Evolutionary conservation across 2,888 invertebrate genomes (phyloP).

Genomic region (Neocrepidodera transversa): DNA sequence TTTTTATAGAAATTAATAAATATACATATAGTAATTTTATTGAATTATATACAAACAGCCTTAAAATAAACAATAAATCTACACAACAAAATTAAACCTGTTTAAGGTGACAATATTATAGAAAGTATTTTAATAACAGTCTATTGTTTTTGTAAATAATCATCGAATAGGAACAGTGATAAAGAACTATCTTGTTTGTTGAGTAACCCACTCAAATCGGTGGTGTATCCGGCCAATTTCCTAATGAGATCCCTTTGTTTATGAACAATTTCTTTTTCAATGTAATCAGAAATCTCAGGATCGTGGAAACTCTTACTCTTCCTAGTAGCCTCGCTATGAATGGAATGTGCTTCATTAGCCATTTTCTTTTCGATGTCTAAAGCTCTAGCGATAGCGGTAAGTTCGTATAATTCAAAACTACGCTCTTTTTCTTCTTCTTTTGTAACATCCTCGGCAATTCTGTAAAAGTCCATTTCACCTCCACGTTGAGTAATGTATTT

Average conservation of each 20-base stretch:
- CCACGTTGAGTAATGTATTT: constrained; percentile 81
- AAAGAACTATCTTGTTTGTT: constrained; percentile 68
- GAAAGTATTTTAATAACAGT: neutral
- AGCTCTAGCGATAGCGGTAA: constrained; percentile 76
- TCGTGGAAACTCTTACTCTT: constrained; percentile 67
- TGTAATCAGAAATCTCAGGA: constrained; percentile 75
- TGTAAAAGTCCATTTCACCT: constrained; percentile 63
- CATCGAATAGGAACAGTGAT: constrained; percentile 78
- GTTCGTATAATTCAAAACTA: constrained; percentile 68
- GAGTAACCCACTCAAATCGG: constrained; percentile 74
- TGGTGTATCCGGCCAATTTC: constrained; percentile 74
- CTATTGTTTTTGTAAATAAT: constrained; percentile 62
- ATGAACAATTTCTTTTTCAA: constrained; percentile 79
- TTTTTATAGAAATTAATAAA: neutral
- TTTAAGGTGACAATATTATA: neutral
- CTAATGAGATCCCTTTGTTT: constrained; percentile 73
- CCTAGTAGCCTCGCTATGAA: constrained; percentile 71
- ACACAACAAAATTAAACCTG: neutral
- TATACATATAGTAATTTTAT: too few relatives aligned
- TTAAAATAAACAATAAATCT: neutral
- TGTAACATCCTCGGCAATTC: constrained; percentile 50
- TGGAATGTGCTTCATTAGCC: constrained; percentile 70
- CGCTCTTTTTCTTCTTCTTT: constrained; percentile 54
- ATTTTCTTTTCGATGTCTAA: constrained; percentile 78
- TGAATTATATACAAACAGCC: constrained; percentile 15